Percentiles rank a stretch among this genome's conserved stretches.
These are phyloP conservation scores for Opisthograptis luteolata DNA, from an alignment of 2,888 invertebrate genomes.

Conservation along the genomic window DNA sequence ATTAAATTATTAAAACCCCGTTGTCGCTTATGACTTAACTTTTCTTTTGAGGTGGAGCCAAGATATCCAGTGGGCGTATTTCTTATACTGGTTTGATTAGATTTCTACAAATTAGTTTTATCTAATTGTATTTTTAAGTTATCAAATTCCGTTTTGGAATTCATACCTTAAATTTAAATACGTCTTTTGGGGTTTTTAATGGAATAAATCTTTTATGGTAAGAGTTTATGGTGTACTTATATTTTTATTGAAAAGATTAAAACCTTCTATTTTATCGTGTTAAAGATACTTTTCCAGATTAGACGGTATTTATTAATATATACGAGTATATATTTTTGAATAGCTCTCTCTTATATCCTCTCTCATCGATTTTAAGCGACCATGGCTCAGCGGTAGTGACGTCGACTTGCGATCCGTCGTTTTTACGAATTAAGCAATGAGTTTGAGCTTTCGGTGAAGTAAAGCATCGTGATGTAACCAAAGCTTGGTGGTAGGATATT, in stretches of 20 bases:
- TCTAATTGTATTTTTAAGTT: constrained; percentile 62
- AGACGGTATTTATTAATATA: constrained; percentile 2
- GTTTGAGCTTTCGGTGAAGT: too few relatives aligned
- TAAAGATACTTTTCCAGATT: constrained; percentile 5
- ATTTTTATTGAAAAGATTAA: constrained; percentile 10
- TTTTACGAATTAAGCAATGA: too few relatives aligned
- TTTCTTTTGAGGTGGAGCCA: constrained; percentile 53
- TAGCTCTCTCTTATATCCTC: too few relatives aligned
- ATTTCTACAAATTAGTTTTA: constrained; percentile 69
- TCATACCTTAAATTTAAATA: constrained; percentile 30
- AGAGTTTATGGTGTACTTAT: constrained; percentile 19
- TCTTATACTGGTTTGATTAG: constrained; percentile 72
- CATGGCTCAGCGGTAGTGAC: too few relatives aligned
- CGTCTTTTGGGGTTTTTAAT: constrained; percentile 27
- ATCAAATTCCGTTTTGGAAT: constrained; percentile 49
- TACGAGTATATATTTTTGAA: too few relatives aligned
- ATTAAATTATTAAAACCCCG: constrained; percentile 28
- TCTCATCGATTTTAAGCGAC: too few relatives aligned
- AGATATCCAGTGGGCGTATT: constrained; percentile 62
- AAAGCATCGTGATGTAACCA: too few relatives aligned
- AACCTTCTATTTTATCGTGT: constrained; percentile 18
- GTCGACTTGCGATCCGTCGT: too few relatives aligned
- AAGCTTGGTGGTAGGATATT: too few relatives aligned
- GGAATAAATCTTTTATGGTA: constrained; percentile 20
- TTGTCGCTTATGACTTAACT: constrained; percentile 43